Conservation (phyloP, 2,113 vertebrate species). For the Marmota monax region DNA sequence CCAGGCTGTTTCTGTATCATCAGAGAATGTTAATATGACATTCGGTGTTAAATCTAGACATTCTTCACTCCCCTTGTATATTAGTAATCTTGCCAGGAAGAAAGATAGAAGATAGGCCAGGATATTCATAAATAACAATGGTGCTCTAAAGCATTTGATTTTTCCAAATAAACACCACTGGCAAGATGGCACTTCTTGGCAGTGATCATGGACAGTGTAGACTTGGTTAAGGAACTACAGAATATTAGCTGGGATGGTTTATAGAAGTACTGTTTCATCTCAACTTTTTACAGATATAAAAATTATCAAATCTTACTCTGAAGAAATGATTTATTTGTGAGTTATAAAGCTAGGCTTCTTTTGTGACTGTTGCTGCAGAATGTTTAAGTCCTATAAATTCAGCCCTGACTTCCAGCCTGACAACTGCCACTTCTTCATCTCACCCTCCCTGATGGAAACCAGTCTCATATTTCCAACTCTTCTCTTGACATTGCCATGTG, state of each 20-base stretch:
- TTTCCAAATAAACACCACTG: not conserved
- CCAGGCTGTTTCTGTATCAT: not conserved
- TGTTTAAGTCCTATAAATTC: not conserved
- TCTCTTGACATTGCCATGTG: not conserved
- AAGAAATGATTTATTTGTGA: not conserved
- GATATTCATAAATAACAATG: not conserved
- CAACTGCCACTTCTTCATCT: not conserved
- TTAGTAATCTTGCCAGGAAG: constrained; percentile 54
- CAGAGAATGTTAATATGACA: constrained; percentile 62
- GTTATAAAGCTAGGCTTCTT: not conserved
- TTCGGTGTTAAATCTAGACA: constrained; percentile 61
- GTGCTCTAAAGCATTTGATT: constrained; percentile 12
- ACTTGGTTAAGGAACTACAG: not conserved
- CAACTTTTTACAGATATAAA: not conserved
- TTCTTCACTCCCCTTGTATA: not conserved
- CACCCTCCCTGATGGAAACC: not conserved
- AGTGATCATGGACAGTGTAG: not conserved
- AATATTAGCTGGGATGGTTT: not conserved
- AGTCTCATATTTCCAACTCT: not conserved
- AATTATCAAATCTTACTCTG: not conserved
- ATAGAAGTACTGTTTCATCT: not conserved
- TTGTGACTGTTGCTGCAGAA: not conserved
- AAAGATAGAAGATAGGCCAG: not conserved
- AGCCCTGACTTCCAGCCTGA: not conserved
- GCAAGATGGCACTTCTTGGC: not conserved